Conservation (phyloP, 1,140 invertebrate species). For the Zaprionus taronus region DNA sequence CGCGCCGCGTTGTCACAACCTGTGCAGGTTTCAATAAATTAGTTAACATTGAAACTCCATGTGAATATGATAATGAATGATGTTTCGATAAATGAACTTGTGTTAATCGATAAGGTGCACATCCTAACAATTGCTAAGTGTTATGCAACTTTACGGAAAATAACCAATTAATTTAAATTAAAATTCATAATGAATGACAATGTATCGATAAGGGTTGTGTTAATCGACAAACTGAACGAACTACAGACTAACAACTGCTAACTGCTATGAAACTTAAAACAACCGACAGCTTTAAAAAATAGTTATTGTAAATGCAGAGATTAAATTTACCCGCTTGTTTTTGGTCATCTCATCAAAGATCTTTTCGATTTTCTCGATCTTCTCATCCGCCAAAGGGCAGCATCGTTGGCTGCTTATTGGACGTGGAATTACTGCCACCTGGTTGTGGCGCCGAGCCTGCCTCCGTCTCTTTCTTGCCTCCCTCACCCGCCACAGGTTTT, state of each 20-base stretch:
- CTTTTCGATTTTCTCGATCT: constrained; percentile 83
- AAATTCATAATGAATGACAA: not conserved
- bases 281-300: not conserved
- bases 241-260: not conserved
- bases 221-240: not conserved
- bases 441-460: constrained; percentile 37
- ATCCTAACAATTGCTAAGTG: not conserved
- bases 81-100: not conserved
- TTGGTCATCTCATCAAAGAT: constrained; percentile 84
- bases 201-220: not conserved
- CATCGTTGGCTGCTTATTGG: constrained; percentile 61
- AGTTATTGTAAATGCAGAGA: not conserved
- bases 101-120: not conserved
- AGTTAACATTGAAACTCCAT: not conserved
- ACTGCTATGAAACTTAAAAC: not conserved
- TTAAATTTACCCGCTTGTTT: constrained; percentile 68
- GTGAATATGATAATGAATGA: not conserved
- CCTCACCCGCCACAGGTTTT: constrained; percentile 73
- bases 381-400: constrained; percentile 71
- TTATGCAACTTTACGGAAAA: not conserved
- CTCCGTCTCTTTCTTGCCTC: constrained; percentile 65
- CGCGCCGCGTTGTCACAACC: constrained; percentile 71
- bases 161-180: not conserved
- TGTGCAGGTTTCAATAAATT: constrained; percentile 5
- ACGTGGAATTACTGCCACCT: constrained; percentile 37